phyloP scores from a whole-genome alignment of 2,797 vertebrate genomes.

The Buphagus erythrorhynchus region DNA sequence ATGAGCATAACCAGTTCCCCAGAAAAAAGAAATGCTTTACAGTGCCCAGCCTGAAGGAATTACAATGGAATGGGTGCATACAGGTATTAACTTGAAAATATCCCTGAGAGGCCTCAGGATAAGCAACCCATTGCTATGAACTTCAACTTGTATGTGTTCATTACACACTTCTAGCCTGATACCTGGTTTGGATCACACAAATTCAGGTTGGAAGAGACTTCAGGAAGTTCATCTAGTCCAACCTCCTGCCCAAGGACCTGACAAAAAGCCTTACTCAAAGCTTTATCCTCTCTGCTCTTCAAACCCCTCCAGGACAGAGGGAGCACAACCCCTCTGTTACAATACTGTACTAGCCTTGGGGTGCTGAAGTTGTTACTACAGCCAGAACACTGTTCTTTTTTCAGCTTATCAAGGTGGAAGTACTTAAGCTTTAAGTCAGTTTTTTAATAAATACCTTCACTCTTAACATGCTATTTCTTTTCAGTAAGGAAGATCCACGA shows the following conservation, averaged over 20 bases:
- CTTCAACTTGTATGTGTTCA: rapidly evolving
- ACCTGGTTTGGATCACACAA: background rate
- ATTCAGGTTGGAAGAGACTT: background rate
- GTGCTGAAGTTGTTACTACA: background rate
- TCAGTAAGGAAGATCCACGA: background rate
- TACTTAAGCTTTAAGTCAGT: background rate
- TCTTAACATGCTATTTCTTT: background rate
- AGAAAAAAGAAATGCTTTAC: background rate
- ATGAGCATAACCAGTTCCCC: background rate
- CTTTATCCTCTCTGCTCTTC: background rate
- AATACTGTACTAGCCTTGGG: background rate
- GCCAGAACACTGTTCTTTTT: background rate
- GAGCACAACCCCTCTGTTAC: background rate
- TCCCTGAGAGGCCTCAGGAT: background rate
- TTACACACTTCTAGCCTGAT: background rate
- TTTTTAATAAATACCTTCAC: background rate
- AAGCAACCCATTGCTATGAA: background rate
- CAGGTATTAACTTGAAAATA: background rate
- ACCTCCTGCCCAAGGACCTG: background rate
- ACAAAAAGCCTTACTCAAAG: background rate
- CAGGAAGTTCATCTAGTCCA: background rate
- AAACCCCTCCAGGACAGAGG: background rate
- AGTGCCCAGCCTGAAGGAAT: background rate
- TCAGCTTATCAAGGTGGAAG: background rate
- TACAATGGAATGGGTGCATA: rapidly evolving